Evolutionary conservation across 2,888 invertebrate genomes (phyloP).

Genomic region (Drosophila flavopinicola): DNA sequence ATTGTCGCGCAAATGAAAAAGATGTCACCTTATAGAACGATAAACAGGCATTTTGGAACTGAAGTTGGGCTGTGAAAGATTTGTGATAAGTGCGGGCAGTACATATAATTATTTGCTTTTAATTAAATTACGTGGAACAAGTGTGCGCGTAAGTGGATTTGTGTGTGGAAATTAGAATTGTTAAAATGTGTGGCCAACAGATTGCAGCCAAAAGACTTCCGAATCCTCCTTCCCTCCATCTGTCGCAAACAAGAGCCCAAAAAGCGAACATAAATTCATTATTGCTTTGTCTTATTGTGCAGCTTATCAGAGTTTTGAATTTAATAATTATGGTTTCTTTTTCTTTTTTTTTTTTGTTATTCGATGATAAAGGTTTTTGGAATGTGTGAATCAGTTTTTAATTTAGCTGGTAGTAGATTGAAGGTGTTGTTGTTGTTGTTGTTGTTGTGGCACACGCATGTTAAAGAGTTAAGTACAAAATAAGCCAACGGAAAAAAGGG

Average conservation of each 20-base stretch:
- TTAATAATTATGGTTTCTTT: slow-evolving; percentile 37
- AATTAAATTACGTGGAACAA: slow-evolving; percentile 67
- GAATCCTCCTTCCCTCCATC: not conserved
- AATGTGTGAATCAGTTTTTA: slow-evolving; percentile 50
- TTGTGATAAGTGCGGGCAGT: slow-evolving; percentile 24
- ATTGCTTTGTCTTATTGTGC: slow-evolving; percentile 27
- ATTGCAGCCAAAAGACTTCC: slow-evolving; percentile 40
- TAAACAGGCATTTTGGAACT: slow-evolving; percentile 17
- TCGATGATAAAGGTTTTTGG: slow-evolving; percentile 59
- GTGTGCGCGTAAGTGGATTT: slow-evolving; percentile 51
- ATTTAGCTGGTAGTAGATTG: slow-evolving; percentile 22
- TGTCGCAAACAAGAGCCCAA: not conserved
- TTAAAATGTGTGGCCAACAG: slow-evolving; percentile 63
- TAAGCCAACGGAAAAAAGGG: slow-evolving; percentile 5
- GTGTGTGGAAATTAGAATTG: slow-evolving; percentile 70
- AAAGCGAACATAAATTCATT: slow-evolving; percentile 70
- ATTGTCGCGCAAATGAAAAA: slow-evolving; percentile 49
- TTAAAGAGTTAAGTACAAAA: slow-evolving; percentile 12
- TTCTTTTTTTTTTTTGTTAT: not conserved
- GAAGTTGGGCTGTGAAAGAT: not conserved
- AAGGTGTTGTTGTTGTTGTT: no score
- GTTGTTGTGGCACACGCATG: slow-evolving; percentile 46
- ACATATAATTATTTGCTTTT: slow-evolving; percentile 68
- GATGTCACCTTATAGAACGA: slow-evolving; percentile 42
- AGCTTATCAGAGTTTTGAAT: slow-evolving; percentile 52